A percentile compares a stretch with the other conserved stretches of the same genome.
Evolutionary conservation across 1,140 invertebrate species (phyloP).

Genomic region (Cydia pomonella): DNA sequence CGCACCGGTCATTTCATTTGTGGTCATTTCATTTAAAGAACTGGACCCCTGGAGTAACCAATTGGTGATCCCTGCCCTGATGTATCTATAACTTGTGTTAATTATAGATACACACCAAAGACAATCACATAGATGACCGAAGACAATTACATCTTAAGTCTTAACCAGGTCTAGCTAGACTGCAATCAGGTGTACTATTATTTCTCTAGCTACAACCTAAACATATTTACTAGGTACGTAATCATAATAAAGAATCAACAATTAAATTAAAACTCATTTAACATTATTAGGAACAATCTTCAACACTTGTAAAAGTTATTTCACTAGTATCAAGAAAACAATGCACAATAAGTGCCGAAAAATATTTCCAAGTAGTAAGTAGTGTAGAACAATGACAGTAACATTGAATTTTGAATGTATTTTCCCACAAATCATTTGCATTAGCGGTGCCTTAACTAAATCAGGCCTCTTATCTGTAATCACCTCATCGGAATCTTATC

Average conservation of each 20-base stretch:
- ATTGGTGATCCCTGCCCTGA: too few relatives aligned
- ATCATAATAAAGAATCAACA: background rate
- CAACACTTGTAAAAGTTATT: background rate
- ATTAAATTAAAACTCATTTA: background rate
- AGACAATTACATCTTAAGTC: too few relatives aligned
- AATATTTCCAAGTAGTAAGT: background rate
- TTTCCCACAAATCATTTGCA: conserved; percentile 30
- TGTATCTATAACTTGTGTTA: too few relatives aligned
- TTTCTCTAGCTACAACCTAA: too few relatives aligned
- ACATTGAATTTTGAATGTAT: conserved; percentile 19
- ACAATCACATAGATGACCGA: too few relatives aligned
- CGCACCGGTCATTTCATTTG: too few relatives aligned
- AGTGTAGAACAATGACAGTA: conserved; percentile 10
- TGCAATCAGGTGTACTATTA: too few relatives aligned
- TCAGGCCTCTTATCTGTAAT: conserved; percentile 42
- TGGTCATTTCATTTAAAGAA: too few relatives aligned
- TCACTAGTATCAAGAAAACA: background rate
- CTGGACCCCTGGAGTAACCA: too few relatives aligned
- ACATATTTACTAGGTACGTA: too few relatives aligned
- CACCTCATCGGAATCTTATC: conserved; percentile 39
- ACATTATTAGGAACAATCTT: background rate
- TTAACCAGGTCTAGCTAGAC: too few relatives aligned
- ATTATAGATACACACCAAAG: too few relatives aligned
- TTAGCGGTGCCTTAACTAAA: conserved; percentile 38
- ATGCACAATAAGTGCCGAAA: background rate